Percentiles rank a stretch among this genome's conserved stretches.
Conservation (phyloP, 2,797 vertebrate species). For the Loris lydekkerianus region DNA sequence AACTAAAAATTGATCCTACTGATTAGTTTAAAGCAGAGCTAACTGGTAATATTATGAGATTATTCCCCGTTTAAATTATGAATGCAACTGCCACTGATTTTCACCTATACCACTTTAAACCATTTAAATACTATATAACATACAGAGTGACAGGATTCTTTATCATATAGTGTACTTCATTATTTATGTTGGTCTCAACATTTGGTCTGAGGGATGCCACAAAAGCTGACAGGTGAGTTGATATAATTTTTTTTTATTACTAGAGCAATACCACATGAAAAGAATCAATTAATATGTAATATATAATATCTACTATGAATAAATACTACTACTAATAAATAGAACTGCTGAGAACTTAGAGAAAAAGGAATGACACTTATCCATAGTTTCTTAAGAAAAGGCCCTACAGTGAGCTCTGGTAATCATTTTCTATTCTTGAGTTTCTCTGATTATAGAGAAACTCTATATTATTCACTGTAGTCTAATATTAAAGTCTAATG, state of each 20-base stretch:
- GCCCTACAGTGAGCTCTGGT: background rate
- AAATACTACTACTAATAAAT: background rate
- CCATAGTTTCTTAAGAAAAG: conserved; percentile 9
- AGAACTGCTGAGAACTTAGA: conserved; percentile 39
- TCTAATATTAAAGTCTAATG: conserved; percentile 22
- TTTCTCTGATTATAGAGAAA: background rate
- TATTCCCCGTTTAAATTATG: conserved; percentile 53
- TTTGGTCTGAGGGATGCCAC: background rate
- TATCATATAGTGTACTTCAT: conserved; percentile 47
- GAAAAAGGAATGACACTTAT: conserved; percentile 38
- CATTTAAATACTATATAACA: background rate
- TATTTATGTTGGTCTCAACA: conserved; percentile 34
- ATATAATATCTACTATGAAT: conserved; percentile 28
- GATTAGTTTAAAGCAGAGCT: conserved; percentile 38
- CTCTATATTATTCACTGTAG: background rate
- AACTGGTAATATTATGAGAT: background rate
- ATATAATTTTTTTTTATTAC: conserved; percentile 48
- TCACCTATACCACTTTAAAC: conserved; percentile 49
- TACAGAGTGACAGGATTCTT: background rate
- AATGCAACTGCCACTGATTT: conserved; percentile 34
- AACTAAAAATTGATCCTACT: conserved; percentile 4
- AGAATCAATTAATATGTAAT: conserved; percentile 42
- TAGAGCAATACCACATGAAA: background rate
- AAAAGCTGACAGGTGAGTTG: conserved; percentile 38
- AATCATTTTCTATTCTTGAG: conserved; percentile 41